A percentile compares a stretch with the other conserved stretches of the same genome.
Conservation (phyloP, 2,113 vertebrate species). For the Amphilophus citrinellus region DNA sequence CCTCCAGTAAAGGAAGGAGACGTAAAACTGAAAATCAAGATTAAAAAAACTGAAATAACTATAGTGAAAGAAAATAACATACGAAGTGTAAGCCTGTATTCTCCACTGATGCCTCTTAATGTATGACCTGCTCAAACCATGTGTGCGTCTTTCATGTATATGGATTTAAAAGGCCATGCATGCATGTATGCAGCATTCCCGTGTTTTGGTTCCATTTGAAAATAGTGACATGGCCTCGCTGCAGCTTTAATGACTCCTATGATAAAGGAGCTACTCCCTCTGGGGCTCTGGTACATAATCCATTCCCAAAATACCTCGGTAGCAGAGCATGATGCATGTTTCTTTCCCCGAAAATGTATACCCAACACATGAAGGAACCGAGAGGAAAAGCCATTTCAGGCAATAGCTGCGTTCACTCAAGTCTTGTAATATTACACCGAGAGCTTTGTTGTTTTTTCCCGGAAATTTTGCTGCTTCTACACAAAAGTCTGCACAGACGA, state of each 20-base stretch:
- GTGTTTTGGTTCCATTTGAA: constrained; percentile 60
- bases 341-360: constrained; percentile 58
- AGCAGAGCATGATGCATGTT: constrained; percentile 66
- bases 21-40: not conserved
- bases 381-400: constrained; percentile 61
- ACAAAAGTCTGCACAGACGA: constrained; percentile 31
- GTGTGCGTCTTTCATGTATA: not conserved
- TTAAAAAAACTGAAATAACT: not conserved
- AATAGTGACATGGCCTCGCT: constrained; percentile 57
- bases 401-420: constrained; percentile 30
- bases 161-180: constrained; percentile 7
- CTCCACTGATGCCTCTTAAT: not conserved
- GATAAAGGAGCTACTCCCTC: constrained; percentile 65
- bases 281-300: constrained; percentile 47
- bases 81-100: not conserved
- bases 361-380: constrained; percentile 39
- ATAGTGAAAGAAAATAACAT: not conserved
- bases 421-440: not conserved
- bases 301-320: constrained; percentile 66
- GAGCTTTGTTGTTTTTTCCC: constrained; percentile 11
- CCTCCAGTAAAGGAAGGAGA: not conserved
- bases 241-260: constrained; percentile 51
- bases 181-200: constrained; percentile 24
- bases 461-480: constrained; percentile 7
- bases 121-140: not conserved